A percentile compares a stretch with the other conserved stretches of the same genome.
These are phyloP conservation scores for Tortrix viridana DNA, from an alignment of 2,888 invertebrate genomes.

Conservation along the genomic window DNA sequence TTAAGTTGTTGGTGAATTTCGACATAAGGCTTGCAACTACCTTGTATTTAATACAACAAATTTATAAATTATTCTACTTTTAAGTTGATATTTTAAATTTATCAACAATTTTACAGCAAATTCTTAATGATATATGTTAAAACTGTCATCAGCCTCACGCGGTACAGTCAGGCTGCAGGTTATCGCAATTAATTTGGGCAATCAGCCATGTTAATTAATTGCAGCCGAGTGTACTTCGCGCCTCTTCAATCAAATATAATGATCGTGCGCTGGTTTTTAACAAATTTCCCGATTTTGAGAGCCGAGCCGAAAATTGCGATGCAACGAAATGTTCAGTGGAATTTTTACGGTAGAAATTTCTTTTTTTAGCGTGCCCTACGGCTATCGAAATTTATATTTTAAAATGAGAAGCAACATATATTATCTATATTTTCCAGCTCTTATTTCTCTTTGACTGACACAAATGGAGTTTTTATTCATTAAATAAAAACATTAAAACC, in stretches of 20 bases:
- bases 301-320: not conserved
- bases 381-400: too few relatives aligned
- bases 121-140: constrained; percentile 12
- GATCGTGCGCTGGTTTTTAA: constrained; percentile 24
- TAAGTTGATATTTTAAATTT: too few relatives aligned
- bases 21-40: too few relatives aligned
- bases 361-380: not conserved
- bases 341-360: not conserved
- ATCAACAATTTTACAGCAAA: not conserved
- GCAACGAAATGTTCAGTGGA: not conserved
- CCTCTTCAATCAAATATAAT: constrained; percentile 38
- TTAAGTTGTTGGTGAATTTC: too few relatives aligned
- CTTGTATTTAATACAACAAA: too few relatives aligned
- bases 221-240: constrained; percentile 38
- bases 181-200: constrained; percentile 50
- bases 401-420: too few relatives aligned
- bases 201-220: constrained; percentile 48
- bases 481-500: too few relatives aligned
- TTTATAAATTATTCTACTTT: too few relatives aligned
- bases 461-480: too few relatives aligned
- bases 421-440: too few relatives aligned
- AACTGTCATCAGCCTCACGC: constrained; percentile 6
- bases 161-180: constrained; percentile 40
- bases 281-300: constrained; percentile 13
- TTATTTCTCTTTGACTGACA: too few relatives aligned